Evolutionary conservation across 2,113 vertebrate species (phyloP).

Genomic region (Microcebus ravelobensis): DNA sequence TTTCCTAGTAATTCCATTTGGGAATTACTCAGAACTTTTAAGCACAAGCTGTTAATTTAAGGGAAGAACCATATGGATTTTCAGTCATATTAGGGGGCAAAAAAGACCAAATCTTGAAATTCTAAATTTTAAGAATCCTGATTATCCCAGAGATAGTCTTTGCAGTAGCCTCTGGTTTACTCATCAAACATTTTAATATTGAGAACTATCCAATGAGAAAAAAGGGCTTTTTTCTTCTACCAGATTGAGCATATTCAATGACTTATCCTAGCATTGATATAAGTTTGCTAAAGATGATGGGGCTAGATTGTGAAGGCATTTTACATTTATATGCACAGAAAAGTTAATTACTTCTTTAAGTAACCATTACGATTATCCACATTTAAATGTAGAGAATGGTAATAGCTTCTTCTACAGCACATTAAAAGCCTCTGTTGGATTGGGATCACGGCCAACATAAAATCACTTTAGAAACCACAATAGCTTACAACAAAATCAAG

Average conservation of each 20-base stretch:
- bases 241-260: not conserved
- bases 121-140: constrained; percentile 72
- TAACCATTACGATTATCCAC: not conserved
- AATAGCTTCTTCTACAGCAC: not conserved
- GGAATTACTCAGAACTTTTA: constrained; percentile 33
- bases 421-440: not conserved
- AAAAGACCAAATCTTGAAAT: constrained; percentile 54
- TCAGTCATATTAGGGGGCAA: not conserved
- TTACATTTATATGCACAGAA: not conserved
- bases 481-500: not conserved
- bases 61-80: constrained; percentile 40
- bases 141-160: not conserved
- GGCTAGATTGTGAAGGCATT: not conserved
- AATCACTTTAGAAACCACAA: constrained; percentile 25
- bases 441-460: not conserved
- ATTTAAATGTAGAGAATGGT: constrained; percentile 29
- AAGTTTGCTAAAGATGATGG: not conserved
- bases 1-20: constrained; percentile 29
- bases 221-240: constrained; percentile 7
- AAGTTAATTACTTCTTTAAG: not conserved
- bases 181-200: not conserved
- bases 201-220: constrained; percentile 57
- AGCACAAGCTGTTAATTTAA: constrained; percentile 60
- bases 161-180: not conserved
- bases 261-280: not conserved